These are phyloP conservation scores for Phengaris arion DNA, from an alignment of 2,888 invertebrate genomes.

Conservation along the genomic window DNA sequence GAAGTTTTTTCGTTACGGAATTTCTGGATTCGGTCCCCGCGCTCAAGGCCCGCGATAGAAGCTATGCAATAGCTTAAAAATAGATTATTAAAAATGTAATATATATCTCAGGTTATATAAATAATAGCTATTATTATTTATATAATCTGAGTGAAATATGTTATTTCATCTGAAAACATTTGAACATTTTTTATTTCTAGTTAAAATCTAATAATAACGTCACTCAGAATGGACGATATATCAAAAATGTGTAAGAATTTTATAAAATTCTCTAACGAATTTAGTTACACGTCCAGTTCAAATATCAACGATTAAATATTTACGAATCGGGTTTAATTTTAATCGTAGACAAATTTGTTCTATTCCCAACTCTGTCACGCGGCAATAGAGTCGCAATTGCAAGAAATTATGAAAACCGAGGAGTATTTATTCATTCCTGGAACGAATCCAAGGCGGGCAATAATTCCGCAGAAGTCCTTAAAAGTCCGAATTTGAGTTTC, in stretches of 20 bases:
- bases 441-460: constrained; percentile 54
- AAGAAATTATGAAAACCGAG: neutral
- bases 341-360: neutral
- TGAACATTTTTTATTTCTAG: too few relatives aligned
- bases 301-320: constrained; percentile 14
- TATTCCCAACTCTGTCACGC: neutral
- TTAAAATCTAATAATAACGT: too few relatives aligned
- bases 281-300: neutral
- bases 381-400: neutral
- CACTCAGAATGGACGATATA: too few relatives aligned
- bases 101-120: too few relatives aligned
- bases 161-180: too few relatives aligned
- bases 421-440: constrained; percentile 48
- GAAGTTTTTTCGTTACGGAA: too few relatives aligned
- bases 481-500: constrained; percentile 50
- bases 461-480: constrained; percentile 64
- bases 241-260: neutral
- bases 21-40: too few relatives aligned
- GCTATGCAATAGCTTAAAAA: too few relatives aligned
- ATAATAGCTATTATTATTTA: too few relatives aligned
- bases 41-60: too few relatives aligned
- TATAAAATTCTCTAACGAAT: neutral
- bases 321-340: constrained; percentile 1
- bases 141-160: too few relatives aligned
- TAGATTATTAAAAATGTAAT: too few relatives aligned